Conservation (phyloP, 2,797 vertebrate species). For the Xiphophorus birchmanni region DNA sequence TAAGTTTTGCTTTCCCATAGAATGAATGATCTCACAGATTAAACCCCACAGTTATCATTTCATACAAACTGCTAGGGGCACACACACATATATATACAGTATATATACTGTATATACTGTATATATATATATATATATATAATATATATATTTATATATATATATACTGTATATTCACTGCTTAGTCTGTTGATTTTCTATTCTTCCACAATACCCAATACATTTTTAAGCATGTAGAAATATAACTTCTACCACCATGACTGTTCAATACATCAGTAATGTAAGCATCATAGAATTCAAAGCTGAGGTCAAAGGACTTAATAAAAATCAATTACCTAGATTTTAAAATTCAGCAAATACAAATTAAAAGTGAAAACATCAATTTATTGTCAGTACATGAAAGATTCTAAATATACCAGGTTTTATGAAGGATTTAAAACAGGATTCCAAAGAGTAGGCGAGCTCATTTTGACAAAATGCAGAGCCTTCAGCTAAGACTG, state of each 20-base stretch:
- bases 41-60: background rate
- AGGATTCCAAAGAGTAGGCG: constrained; percentile 40
- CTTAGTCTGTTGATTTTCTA: background rate
- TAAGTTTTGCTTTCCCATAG: background rate
- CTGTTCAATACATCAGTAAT: background rate
- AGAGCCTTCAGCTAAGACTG: constrained; percentile 54
- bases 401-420: background rate
- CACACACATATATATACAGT: no score
- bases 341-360: background rate
- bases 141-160: no score
- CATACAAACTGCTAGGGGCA: background rate
- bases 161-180: background rate
- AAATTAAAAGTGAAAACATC: background rate
- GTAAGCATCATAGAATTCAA: background rate
- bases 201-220: background rate
- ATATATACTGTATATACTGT: no score
- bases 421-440: constrained; percentile 21
- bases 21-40: background rate
- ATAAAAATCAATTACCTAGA: background rate
- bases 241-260: background rate
- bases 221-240: background rate
- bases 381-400: background rate
- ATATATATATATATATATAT: no score
- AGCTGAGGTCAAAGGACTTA: background rate
- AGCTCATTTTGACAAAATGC: constrained; percentile 48